Conservation (phyloP, 2,888 invertebrate species). For the Glaucopsyche alexis region DNA sequence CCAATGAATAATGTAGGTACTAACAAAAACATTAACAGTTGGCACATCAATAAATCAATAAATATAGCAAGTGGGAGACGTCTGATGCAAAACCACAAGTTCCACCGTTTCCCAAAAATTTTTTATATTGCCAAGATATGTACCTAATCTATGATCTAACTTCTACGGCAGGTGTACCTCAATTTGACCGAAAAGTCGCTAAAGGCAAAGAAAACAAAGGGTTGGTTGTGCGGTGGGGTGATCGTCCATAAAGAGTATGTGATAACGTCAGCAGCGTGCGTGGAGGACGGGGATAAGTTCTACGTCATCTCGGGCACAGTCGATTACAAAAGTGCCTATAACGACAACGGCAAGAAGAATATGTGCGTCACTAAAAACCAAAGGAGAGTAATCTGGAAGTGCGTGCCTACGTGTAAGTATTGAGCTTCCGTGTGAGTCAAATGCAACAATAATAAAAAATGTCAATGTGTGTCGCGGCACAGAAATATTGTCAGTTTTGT, state of each 20-base stretch:
- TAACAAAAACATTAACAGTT: too few relatives aligned
- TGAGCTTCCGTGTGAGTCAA: too few relatives aligned
- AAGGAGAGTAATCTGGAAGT: constrained; percentile 70
- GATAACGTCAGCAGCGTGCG: constrained; percentile 71
- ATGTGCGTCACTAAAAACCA: constrained; percentile 67
- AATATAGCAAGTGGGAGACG: too few relatives aligned
- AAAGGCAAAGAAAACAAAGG: constrained; percentile 69
- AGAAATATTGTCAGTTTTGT: too few relatives aligned
- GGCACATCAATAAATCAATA: too few relatives aligned
- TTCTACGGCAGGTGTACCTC: constrained; percentile 58
- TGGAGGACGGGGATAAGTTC: constrained; percentile 71
- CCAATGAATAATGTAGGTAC: too few relatives aligned
- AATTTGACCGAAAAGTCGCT: constrained; percentile 71
- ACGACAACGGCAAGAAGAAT: constrained; percentile 55
- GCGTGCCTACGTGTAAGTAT: constrained; percentile 71
- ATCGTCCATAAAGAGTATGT: constrained; percentile 64
- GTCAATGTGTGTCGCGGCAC: too few relatives aligned
- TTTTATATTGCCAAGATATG: too few relatives aligned
- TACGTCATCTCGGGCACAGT: constrained; percentile 70
- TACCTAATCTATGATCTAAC: not conserved
- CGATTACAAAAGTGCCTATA: constrained; percentile 61
- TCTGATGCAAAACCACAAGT: too few relatives aligned
- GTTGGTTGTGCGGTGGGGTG: constrained; percentile 72
- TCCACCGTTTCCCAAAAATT: too few relatives aligned
- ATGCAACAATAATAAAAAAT: too few relatives aligned